phyloP scores from a whole-genome alignment of 2,113 vertebrate genomes.

The Toxostoma redivivum region DNA sequence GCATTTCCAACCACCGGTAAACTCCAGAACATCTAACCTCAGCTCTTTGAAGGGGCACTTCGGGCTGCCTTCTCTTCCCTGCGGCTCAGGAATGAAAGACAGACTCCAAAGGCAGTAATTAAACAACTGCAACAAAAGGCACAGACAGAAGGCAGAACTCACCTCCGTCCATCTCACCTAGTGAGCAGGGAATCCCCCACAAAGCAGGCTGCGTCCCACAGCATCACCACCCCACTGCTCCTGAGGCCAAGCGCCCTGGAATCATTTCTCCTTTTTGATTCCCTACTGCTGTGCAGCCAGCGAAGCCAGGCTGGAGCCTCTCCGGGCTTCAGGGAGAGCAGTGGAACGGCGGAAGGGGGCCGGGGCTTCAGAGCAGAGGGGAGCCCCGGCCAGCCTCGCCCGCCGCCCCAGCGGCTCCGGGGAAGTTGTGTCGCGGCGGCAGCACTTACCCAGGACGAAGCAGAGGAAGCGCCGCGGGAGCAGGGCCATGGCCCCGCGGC shows the following conservation, averaged over 20 bases:
- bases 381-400: not conserved
- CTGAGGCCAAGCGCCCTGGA: not conserved
- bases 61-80: not conserved
- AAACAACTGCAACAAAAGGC: not conserved
- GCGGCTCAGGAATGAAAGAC: fast-evolving
- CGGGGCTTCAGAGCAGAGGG: not conserved
- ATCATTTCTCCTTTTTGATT: not conserved
- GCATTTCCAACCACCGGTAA: not conserved
- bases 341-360: fast-evolving
- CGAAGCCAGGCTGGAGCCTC: not conserved
- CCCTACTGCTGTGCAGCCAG: not conserved
- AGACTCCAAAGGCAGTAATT: not conserved
- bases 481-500: not conserved
- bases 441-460: slow-evolving; percentile 47
- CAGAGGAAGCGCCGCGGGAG: slow-evolving; percentile 41
- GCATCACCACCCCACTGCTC: fast-evolving
- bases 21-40: not conserved
- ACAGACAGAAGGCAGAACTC: fast-evolving
- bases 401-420: not conserved
- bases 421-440: not conserved
- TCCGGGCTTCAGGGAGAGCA: not conserved
- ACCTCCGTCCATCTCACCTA: not conserved
- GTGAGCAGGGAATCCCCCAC: not conserved
- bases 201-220: not conserved
- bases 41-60: not conserved